Evolutionary conservation across 2,888 invertebrate genomes (phyloP), one percentile per base, ranked within the genome.

Genomic region (Torymus tubicola): DNA sequence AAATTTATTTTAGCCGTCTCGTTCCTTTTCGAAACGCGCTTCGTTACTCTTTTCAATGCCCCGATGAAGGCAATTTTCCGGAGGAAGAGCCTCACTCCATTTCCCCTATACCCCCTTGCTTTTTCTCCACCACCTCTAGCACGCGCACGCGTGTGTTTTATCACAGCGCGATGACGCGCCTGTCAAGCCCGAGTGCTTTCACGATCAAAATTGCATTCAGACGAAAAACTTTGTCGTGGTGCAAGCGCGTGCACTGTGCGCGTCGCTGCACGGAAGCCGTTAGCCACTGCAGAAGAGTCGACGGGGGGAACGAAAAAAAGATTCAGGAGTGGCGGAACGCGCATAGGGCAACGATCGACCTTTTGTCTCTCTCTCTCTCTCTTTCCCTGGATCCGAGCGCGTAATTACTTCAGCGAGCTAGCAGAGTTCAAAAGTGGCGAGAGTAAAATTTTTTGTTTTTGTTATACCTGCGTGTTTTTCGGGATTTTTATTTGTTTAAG

Each of bases 1-100:
- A 80, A 77, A 84, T 84, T 77, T 81, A 83, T 82, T 86, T 85
- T 63, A 78, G 65, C 60, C 70, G 65, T 70, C 64, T 68, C 76
- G 57, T 77, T 61, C 60, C 68, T 83, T 82, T 80, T 81, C 80
- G 42, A 53, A 70, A 65, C 71, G 75, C 75, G 81, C 81, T 82
- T 83, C 70, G 67, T 64, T 82, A 76, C 82, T 80, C 83, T 72
- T 73, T 82, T 61, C 83, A 69, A 74, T 74, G 75, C 72, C 64
- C 64, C 81, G 78, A 80, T 80, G 78, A 73, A 79, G 76, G 73
- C 76, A 81, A 83, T 83, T 83, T 80, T 67, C 72, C 70, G 24
- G 69, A 73, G 65, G 60, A 78, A 52, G 70, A 21, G 60, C 42
- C 70, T 52, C 10, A 58, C 67, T 42, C 61, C 8, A 31, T 31